Conservation (phyloP, 2,113 vertebrate genomes). For the Cricetomys ansorgei region DNA sequence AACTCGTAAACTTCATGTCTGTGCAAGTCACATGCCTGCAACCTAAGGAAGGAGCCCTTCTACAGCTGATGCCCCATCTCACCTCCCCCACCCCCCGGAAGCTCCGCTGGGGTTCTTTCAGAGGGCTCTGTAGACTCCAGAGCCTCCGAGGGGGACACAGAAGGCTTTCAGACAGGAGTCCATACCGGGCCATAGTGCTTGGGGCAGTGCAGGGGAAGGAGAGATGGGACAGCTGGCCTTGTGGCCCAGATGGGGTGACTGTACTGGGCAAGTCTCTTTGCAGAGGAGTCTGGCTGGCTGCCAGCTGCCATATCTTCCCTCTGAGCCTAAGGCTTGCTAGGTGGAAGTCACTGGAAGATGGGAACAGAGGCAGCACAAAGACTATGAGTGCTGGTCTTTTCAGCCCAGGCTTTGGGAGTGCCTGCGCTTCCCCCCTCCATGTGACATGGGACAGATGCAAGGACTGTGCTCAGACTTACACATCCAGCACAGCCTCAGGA, state of each 20-base stretch:
- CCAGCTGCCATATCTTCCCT: neutral
- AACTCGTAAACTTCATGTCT: neutral
- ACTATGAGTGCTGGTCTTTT: too few relatives aligned
- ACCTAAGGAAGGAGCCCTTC: neutral
- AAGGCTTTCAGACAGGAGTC: rapidly evolving
- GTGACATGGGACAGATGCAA: neutral
- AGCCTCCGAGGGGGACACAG: neutral
- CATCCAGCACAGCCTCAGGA: neutral
- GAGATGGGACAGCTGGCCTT: neutral
- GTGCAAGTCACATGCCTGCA: neutral
- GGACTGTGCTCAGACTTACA: neutral
- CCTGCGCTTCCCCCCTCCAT: rapidly evolving
- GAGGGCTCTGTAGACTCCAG: neutral
- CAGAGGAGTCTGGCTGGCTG: neutral
- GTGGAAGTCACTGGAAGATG: neutral
- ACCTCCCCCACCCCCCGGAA: neutral
- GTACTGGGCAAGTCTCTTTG: neutral
- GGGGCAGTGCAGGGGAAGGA: neutral
- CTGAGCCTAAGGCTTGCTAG: too few relatives aligned
- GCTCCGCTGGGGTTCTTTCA: neutral
- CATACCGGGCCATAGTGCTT: too few relatives aligned
- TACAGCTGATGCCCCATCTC: neutral
- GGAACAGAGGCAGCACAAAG: neutral
- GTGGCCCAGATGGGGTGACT: neutral
- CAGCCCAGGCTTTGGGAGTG: neutral